A percentile compares a stretch with the other conserved stretches of the same genome.
phyloP scores from a whole-genome alignment of 2,797 vertebrate genomes.

The Alectoris magna region DNA sequence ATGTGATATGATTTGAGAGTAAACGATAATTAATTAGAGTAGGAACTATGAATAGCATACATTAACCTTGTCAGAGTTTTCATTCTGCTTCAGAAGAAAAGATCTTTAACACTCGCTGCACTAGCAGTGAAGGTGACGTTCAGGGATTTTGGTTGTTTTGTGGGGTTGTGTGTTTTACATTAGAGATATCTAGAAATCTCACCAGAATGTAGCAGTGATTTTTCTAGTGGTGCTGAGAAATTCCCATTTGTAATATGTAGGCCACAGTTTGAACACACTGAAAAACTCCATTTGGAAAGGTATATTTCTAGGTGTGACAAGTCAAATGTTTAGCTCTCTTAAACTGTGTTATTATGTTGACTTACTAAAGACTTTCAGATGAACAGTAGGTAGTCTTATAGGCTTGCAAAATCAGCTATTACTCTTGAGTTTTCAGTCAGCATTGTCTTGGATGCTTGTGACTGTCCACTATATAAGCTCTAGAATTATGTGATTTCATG shows the following conservation, averaged over 20 bases:
- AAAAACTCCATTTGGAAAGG: neutral
- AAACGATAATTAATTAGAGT: neutral
- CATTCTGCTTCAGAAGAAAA: neutral
- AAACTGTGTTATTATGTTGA: neutral
- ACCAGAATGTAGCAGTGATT: neutral
- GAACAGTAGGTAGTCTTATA: neutral
- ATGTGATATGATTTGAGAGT: neutral
- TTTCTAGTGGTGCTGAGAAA: neutral
- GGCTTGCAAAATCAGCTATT: neutral
- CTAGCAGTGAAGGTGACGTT: neutral
- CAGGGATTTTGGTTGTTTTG: fast-evolving
- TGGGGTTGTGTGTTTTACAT: neutral
- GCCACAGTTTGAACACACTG: neutral
- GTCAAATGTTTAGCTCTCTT: neutral
- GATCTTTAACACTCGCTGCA: neutral
- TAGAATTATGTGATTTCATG: neutral
- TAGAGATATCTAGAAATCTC: neutral
- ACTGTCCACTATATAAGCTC: neutral
- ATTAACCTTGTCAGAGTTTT: neutral
- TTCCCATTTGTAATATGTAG: neutral
- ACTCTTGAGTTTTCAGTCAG: neutral
- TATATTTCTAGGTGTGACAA: neutral
- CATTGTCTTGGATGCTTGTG: neutral
- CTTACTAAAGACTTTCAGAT: neutral
- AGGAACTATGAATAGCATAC: neutral